Conservation (phyloP, 92 coral and sea anemone species). For the Phenganax marumi region DNA sequence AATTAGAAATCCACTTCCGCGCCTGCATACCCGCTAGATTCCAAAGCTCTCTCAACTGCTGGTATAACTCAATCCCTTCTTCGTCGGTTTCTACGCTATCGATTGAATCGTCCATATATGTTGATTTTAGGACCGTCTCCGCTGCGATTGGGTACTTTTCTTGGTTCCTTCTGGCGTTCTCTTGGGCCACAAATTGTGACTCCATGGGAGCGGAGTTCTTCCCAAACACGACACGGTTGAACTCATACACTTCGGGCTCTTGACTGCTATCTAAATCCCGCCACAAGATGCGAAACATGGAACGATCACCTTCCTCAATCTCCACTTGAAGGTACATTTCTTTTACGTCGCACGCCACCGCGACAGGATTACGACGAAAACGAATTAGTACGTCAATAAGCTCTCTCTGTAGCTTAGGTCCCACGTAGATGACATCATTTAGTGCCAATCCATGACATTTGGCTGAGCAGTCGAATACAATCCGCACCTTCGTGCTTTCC, state of each 20-base stretch:
- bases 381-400: slow-evolving; percentile 57
- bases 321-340: too few relatives aligned
- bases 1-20: slow-evolving; percentile 56
- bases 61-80: slow-evolving; percentile 50
- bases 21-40: slow-evolving; percentile 55
- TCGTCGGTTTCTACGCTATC: too few relatives aligned
- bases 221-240: slow-evolving; percentile 51
- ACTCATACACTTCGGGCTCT: slow-evolving; percentile 51
- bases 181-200: slow-evolving; percentile 56
- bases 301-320: slow-evolving; percentile 41
- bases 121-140: slow-evolving; percentile 56
- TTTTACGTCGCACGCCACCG: slow-evolving; percentile 49
- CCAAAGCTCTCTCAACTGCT: slow-evolving; percentile 38
- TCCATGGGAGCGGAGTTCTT: slow-evolving; percentile 51
- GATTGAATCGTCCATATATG: too few relatives aligned
- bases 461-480: slow-evolving; percentile 55
- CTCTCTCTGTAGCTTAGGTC: slow-evolving; percentile 55
- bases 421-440: slow-evolving; percentile 61
- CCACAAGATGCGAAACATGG: slow-evolving; percentile 52
- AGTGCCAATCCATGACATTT: slow-evolving; percentile 50
- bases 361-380: slow-evolving; percentile 51
- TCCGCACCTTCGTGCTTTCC: slow-evolving; percentile 29
- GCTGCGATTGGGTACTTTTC: slow-evolving; percentile 47
- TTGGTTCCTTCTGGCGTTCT: slow-evolving; percentile 51
- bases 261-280: slow-evolving; percentile 31